Evolutionary conservation across 2,113 vertebrate species (phyloP).

Genomic region (Lamprotornis superbus): DNA sequence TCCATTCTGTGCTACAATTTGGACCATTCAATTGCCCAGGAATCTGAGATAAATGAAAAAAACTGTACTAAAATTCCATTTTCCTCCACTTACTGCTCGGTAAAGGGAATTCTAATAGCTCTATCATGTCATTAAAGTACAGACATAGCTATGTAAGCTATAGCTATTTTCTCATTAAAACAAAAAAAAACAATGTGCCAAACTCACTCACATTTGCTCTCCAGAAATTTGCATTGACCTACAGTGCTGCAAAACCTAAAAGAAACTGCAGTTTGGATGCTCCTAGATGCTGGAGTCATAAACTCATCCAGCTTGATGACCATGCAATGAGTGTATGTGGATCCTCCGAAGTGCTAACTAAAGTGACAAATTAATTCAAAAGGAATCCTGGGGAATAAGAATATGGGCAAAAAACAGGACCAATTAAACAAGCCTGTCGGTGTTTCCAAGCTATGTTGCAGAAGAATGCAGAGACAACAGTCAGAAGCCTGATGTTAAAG

Average conservation of each 20-base stretch:
- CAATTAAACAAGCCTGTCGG: background rate
- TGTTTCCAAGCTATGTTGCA: background rate
- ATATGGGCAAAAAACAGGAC: rapidly evolving
- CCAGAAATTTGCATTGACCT: background rate
- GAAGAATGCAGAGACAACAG: background rate
- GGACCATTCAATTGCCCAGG: background rate
- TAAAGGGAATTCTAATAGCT: background rate
- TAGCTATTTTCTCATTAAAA: background rate
- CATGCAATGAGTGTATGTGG: background rate
- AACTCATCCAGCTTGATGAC: background rate
- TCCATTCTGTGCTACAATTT: background rate
- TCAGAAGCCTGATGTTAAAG: background rate
- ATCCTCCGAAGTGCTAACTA: background rate
- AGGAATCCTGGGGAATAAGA: background rate
- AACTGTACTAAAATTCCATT: background rate
- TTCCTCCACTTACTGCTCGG: background rate
- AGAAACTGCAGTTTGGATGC: background rate
- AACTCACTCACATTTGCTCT: background rate
- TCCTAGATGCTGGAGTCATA: background rate
- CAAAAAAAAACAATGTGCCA: background rate
- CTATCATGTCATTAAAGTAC: background rate
- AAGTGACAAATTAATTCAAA: background rate
- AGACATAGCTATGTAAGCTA: background rate
- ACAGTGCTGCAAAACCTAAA: background rate
- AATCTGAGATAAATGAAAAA: background rate